Evolutionary conservation across 2,888 invertebrate genomes (phyloP).

Genomic region (Phaedon cochleariae): DNA sequence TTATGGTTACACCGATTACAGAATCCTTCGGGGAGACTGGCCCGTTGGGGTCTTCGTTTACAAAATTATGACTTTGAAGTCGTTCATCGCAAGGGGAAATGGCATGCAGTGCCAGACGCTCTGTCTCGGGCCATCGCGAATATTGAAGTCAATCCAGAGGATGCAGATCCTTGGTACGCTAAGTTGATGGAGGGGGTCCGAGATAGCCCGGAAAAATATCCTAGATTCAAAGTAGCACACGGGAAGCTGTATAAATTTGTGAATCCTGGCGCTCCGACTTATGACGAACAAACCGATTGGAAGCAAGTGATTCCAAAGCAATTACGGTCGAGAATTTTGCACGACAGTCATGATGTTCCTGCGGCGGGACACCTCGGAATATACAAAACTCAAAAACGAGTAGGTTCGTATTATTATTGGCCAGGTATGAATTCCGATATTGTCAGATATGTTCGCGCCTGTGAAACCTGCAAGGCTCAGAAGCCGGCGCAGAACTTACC

Average conservation of each 20-base stretch:
- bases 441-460: slow-evolving; percentile 4
- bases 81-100: slow-evolving; percentile 30
- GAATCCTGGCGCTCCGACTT: too few species aligned
- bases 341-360: slow-evolving; percentile 4
- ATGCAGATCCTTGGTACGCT: slow-evolving; percentile 12
- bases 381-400: slow-evolving; percentile 9
- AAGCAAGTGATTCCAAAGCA: slow-evolving; percentile 21
- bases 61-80: slow-evolving; percentile 41
- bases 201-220: too few species aligned
- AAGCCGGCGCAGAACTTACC: slow-evolving; percentile 12
- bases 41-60: slow-evolving; percentile 17
- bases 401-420: slow-evolving; percentile 17
- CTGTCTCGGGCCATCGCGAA: slow-evolving; percentile 18
- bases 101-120: slow-evolving; percentile 29
- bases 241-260: too few species aligned
- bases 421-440: slow-evolving; percentile 14
- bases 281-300: too few species aligned
- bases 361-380: slow-evolving; percentile 24
- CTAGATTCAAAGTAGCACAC: too few species aligned
- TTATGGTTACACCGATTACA: slow-evolving; percentile 26
- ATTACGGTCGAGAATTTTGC: neutral
- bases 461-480: slow-evolving; percentile 10
- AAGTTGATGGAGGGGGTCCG: slow-evolving; percentile 1
- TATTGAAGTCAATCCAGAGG: neutral
- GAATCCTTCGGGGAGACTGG: slow-evolving; percentile 26